Conservation (phyloP, 2,888 invertebrate species). For the Leucophora obtusa region DNA sequence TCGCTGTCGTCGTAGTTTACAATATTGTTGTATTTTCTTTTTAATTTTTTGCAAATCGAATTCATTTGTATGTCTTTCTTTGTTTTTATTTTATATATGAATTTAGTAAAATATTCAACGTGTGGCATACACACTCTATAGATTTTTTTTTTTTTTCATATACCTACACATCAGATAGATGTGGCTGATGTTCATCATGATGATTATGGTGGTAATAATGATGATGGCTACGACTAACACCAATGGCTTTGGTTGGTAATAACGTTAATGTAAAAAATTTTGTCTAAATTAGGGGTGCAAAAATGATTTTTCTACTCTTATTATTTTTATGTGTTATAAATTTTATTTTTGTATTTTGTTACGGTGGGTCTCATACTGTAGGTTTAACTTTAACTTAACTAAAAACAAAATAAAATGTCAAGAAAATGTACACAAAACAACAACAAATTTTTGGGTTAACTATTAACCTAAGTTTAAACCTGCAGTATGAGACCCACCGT, state of each 20-base stretch:
- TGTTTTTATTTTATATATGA: conserved; percentile 25
- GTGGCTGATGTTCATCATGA: conserved; percentile 43
- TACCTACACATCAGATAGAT: conserved; percentile 33
- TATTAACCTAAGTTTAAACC: too few species aligned
- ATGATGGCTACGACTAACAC: background rate
- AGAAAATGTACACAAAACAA: too few species aligned
- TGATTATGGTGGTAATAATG: conserved; percentile 29
- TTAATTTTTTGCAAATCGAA: conserved; percentile 47
- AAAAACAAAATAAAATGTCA: too few species aligned
- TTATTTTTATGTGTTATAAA: conserved; percentile 36
- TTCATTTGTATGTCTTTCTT: conserved; percentile 43
- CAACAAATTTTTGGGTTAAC: too few species aligned
- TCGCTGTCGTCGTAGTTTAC: conserved; percentile 8
- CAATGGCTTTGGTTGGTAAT: conserved; percentile 29
- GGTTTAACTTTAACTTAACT: too few species aligned
- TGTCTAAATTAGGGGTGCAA: conserved; percentile 65
- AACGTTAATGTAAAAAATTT: conserved; percentile 54
- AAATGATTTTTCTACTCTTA: conserved; percentile 56
- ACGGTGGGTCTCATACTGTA: too few species aligned
- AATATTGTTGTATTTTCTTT: conserved; percentile 18
- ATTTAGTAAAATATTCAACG: conserved; percentile 54
- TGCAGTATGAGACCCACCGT: too few species aligned
- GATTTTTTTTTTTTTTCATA: background rate
- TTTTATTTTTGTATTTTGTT: background rate
- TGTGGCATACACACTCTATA: conserved; percentile 44